These are phyloP conservation scores for Anastrepha obliqua DNA, from an alignment of 1,140 invertebrate species.

Conservation along the genomic window DNA sequence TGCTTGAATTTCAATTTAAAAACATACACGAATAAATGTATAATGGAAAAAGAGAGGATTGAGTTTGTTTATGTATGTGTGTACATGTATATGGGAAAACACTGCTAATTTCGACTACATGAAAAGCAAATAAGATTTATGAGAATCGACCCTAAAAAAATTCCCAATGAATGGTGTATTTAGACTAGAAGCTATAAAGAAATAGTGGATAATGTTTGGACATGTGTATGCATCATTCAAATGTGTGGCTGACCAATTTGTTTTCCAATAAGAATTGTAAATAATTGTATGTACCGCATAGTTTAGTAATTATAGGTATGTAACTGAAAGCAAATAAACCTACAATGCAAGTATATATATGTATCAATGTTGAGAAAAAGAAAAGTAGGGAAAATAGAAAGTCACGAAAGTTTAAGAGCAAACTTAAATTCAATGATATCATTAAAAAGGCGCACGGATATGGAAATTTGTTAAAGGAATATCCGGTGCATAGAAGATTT, in stretches of 20 bases:
- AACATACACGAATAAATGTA: no score
- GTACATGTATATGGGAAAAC: no score
- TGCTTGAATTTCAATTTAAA: no score
- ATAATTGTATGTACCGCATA: neutral
- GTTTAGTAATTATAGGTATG: neutral
- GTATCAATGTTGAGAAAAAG: neutral
- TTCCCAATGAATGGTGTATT: no score
- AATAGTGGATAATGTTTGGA: neutral
- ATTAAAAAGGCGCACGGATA: constrained; percentile 55
- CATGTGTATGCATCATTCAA: neutral
- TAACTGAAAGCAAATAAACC: neutral
- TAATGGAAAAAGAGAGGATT: no score
- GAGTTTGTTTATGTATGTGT: no score
- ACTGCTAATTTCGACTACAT: no score
- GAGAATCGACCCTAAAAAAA: no score
- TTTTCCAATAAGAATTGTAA: neutral
- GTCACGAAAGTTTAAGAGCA: neutral
- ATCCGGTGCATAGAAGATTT: constrained; percentile 38
- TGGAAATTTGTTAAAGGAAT: constrained; percentile 60
- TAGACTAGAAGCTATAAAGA: neutral
- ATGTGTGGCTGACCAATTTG: neutral
- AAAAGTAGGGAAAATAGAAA: neutral
- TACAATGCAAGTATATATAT: no score
- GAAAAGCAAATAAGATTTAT: no score
- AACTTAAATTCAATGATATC: neutral